phyloP scores from a whole-genome alignment of 2,113 vertebrate genomes.

The Misgurnus anguillicaudatus region DNA sequence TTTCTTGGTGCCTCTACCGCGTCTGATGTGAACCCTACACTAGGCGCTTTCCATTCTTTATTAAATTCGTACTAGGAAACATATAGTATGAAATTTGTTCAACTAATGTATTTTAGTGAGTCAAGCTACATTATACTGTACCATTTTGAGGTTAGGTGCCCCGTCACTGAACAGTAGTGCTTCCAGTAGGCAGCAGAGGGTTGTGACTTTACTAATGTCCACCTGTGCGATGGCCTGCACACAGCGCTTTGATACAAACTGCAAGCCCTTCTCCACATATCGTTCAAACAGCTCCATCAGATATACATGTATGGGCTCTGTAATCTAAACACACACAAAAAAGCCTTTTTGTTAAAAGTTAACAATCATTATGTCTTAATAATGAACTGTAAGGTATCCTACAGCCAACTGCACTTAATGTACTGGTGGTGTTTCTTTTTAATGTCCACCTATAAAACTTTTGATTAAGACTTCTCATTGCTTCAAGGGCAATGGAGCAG shows the following conservation, averaged over 20 bases:
- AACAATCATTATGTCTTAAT: not conserved
- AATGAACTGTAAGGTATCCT: not conserved
- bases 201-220: conserved; percentile 86
- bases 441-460: not conserved
- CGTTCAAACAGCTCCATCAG: conserved; percentile 78
- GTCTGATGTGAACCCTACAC: too few species aligned
- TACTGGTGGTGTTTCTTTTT: not conserved
- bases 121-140: conserved; percentile 56
- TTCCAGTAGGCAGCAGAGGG: conserved; percentile 83
- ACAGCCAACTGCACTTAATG: not conserved
- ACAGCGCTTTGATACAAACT: conserved; percentile 78
- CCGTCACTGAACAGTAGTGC: conserved; percentile 76
- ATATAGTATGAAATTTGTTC: not conserved
- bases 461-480: conserved; percentile 26
- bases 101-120: not conserved
- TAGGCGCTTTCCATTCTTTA: not conserved
- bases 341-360: not conserved
- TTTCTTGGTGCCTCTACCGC: too few species aligned
- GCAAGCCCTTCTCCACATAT: conserved; percentile 82
- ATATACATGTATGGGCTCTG: conserved; percentile 67
- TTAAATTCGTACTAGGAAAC: not conserved
- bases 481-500: not conserved
- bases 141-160: conserved; percentile 75
- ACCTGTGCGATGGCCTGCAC: conserved; percentile 83
- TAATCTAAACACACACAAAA: conserved; percentile 63